Conservation (phyloP, 2,888 invertebrate genomes). For the Anoplius nigerrimus region DNA sequence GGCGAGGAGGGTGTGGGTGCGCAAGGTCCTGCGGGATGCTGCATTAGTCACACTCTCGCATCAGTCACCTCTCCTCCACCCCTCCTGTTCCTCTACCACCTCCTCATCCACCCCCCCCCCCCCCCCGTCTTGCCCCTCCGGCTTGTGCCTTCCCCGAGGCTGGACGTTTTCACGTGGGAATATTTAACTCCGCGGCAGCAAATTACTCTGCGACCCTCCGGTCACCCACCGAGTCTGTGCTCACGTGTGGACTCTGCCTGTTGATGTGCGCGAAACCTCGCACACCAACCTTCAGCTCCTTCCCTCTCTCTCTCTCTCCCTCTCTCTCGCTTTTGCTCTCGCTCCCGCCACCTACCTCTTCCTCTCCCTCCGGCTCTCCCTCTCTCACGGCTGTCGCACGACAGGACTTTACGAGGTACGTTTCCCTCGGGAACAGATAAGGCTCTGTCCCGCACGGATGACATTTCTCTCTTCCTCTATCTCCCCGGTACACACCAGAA, state of each 20-base stretch:
- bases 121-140: conserved; percentile 10
- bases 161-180: conserved; percentile 66
- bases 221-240: conserved; percentile 29
- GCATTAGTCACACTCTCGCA: conserved; percentile 67
- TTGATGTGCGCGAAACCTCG: background rate
- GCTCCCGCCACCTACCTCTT: background rate
- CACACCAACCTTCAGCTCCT: background rate
- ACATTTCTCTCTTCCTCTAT: conserved; percentile 28
- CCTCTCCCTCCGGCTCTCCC: no score
- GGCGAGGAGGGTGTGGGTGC: conserved; percentile 19
- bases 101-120: background rate
- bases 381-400: conserved; percentile 23
- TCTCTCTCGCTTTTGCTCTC: background rate
- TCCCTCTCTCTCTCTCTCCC: no score
- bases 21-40: conserved; percentile 56
- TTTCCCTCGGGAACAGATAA: conserved; percentile 55
- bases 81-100: background rate
- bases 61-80: conserved; percentile 54
- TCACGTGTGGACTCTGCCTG: background rate
- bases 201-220: conserved; percentile 53
- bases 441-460: conserved; percentile 32
- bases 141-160: conserved; percentile 27
- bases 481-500: conserved; percentile 14
- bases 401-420: conserved; percentile 53
- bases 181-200: conserved; percentile 62